Evolutionary conservation across 1,140 invertebrate genomes (phyloP).

Genomic region (Drosophila bocki): DNA sequence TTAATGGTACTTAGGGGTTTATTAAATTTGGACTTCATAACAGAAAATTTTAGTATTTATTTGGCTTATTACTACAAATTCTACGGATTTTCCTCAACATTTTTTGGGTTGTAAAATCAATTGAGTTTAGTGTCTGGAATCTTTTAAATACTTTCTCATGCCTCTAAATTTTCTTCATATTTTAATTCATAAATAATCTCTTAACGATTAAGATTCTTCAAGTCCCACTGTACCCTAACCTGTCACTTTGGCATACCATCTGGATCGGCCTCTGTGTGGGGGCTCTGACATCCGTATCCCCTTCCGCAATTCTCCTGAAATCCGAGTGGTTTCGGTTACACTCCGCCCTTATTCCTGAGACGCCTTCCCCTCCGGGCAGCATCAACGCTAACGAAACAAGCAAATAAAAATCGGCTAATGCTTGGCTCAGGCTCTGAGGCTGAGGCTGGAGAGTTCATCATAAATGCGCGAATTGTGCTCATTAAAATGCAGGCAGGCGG

Average conservation of each 20-base stretch:
- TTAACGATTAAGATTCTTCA: too few species aligned
- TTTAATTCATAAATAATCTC: neutral
- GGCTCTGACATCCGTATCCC: slow-evolving; percentile 16
- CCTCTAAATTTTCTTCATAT: neutral
- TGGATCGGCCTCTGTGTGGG: slow-evolving; percentile 36
- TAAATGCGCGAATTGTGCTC: slow-evolving; percentile 83
- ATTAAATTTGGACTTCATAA: neutral
- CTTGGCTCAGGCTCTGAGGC: slow-evolving; percentile 16
- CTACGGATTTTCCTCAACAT: too few species aligned
- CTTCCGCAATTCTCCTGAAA: slow-evolving; percentile 61
- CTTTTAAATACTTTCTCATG: neutral
- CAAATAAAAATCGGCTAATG: slow-evolving; percentile 80
- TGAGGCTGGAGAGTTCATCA: slow-evolving; percentile 50
- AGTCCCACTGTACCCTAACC: slow-evolving; percentile 12
- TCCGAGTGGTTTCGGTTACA: slow-evolving; percentile 58
- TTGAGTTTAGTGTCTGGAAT: neutral
- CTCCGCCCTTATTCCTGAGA: slow-evolving; percentile 2
- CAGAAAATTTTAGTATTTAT: too few species aligned
- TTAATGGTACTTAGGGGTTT: neutral
- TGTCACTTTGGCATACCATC: slow-evolving; percentile 16
- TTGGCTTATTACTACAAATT: neutral
- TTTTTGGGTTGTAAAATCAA: neutral
- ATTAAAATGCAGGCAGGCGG: slow-evolving; percentile 76
- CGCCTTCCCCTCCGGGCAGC: slow-evolving; percentile 21
- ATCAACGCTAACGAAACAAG: slow-evolving; percentile 74